Conservation (phyloP, 2,888 invertebrate genomes). For the Drosophila basisetae region DNA sequence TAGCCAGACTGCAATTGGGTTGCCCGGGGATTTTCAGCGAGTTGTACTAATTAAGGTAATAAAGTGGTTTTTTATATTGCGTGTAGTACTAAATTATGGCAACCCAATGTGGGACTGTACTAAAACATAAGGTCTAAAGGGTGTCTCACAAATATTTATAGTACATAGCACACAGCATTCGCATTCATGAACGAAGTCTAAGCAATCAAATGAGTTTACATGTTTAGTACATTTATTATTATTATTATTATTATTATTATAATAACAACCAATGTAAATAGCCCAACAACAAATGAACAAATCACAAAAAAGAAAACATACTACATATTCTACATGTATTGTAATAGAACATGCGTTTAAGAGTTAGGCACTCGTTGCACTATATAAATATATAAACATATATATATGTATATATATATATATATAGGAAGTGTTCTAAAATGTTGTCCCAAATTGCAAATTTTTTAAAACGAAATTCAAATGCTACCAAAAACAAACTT, state of each 20-base stretch:
- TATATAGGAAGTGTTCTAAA: constrained; percentile 6
- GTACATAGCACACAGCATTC: constrained; percentile 55
- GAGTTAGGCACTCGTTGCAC: constrained; percentile 1
- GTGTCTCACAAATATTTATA: constrained; percentile 78
- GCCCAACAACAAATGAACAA: constrained; percentile 19
- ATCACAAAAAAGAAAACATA: constrained; percentile 1
- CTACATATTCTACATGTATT: constrained; percentile 3
- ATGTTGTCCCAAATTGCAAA: constrained; percentile 10
- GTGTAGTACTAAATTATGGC: constrained; percentile 24
- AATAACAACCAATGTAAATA: constrained; percentile 49
- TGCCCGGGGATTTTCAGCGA: constrained; percentile 7
- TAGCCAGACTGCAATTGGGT: constrained; percentile 36
- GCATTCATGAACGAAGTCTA: constrained; percentile 48
- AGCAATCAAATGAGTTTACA: constrained; percentile 7
- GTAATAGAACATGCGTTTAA: constrained; percentile 10
- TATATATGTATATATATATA: neutral
- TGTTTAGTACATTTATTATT: constrained; percentile 23
- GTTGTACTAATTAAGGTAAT: constrained; percentile 6
- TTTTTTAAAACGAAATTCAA: constrained; percentile 33
- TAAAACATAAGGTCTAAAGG: constrained; percentile 68
- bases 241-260: constrained; percentile 8
- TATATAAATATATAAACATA: too few relatives aligned
- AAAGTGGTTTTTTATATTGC: neutral
- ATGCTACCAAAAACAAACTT: constrained; percentile 43
- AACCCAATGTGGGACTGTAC: constrained; percentile 26